Evolutionary conservation across 2,888 invertebrate genomes (phyloP), one percentile per base, ranked within the genome.

Genomic region (Podotricha telesiphe): DNA sequence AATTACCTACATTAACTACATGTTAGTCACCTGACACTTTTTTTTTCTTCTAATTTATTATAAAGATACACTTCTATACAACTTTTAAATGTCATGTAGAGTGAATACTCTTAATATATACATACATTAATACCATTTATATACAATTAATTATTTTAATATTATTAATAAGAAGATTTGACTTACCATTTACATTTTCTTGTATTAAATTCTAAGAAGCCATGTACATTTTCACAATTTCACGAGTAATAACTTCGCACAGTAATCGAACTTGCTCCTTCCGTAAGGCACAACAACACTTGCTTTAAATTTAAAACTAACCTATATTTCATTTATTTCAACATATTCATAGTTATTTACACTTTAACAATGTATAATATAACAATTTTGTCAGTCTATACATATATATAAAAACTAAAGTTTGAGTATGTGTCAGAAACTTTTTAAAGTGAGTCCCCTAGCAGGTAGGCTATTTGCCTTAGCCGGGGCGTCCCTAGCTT

Each of bases 401-500:
- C 28, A 51, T 3, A 53, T 7, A 40, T 34, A 42, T 42, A 42
- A 11, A 34, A 17, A 67, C 66, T 48, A 55, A 17, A 61, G 45
- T 8, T 50, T 58, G 17, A 58, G 56, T 40, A 62, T 53, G 48
- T 51, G 66, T 80, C 74, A 93, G 74, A 93, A 91, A 77, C 93
- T 92, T 77, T 93, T 93, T 62, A 93, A 84, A 10, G 93, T 93
- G 40, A 93, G 87, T 34, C 93, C 93, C 6, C 93, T 73, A 0
- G 93, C 93, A 0, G 93, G 93, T 70, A 93, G 78, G 47, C 93
- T 93, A 79, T 93, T 93, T 19, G 93, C 91, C 74, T 93, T 93
- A 47, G 92, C 92, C 0, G 93, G 92, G 1, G 87, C 86, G 70
- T 94, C 95, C 45, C 94, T 85, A 0, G 96, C 95, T 78, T 97